Evolutionary conservation across 2,113 vertebrate species (phyloP).

Genomic region (Dromas ardeola): DNA sequence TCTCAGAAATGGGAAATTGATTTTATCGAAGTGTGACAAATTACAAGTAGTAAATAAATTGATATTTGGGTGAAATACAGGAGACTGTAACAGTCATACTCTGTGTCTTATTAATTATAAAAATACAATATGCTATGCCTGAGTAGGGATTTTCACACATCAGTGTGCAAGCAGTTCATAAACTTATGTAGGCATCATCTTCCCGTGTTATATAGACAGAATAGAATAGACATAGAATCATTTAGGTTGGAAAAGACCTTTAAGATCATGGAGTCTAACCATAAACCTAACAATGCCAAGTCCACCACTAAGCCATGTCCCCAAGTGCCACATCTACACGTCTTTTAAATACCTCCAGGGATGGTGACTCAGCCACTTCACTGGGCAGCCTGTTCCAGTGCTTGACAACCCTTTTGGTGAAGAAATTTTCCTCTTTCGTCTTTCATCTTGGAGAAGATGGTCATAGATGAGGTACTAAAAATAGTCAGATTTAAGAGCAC

Average conservation of each 20-base stretch:
- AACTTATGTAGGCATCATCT: not conserved
- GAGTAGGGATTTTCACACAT: not conserved
- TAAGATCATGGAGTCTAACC: not conserved
- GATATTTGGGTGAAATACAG: not conserved
- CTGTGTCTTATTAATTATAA: not conserved
- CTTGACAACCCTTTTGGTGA: not conserved
- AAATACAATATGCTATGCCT: not conserved
- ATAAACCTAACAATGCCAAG: not conserved
- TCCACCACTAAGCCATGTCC: not conserved
- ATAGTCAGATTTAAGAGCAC: not conserved
- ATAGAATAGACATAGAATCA: not conserved
- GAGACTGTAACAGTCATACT: not conserved
- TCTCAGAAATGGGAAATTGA: not conserved
- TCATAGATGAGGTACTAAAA: not conserved
- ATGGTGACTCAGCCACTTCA: not conserved
- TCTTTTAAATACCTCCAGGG: not conserved
- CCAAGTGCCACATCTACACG: not conserved
- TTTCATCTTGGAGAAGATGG: not conserved
- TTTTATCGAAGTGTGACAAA: not conserved
- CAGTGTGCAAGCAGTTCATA: not conserved
- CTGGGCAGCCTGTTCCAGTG: not conserved
- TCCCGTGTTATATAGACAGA: not conserved
- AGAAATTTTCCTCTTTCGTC: not conserved
- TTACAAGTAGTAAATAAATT: not conserved
- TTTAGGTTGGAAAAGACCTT: not conserved